Percentiles rank a stretch among this genome's conserved stretches.
These are phyloP conservation scores for Kryptopterus vitreolus DNA, from an alignment of 2,797 vertebrate species.

Conservation along the genomic window DNA sequence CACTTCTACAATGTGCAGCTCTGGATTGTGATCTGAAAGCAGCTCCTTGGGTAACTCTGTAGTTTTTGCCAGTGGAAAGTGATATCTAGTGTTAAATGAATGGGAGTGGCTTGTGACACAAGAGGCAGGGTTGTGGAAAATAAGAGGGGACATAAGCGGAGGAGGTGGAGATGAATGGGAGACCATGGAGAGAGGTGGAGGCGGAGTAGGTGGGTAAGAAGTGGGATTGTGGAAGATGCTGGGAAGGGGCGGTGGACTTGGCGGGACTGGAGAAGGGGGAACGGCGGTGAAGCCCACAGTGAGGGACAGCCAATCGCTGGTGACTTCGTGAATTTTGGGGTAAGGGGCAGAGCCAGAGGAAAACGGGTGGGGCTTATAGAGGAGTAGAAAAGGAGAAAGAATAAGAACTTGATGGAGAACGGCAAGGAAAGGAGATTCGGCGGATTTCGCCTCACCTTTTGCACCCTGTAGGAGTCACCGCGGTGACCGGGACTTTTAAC, in stretches of 20 bases:
- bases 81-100: conserved; percentile 46
- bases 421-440: not conserved
- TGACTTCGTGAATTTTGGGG: conserved; percentile 68
- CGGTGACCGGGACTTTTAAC: conserved; percentile 81
- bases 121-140: conserved; percentile 52
- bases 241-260: conserved; percentile 73
- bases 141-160: conserved; percentile 40
- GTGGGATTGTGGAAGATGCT: conserved; percentile 66
- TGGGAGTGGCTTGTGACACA: conserved; percentile 40
- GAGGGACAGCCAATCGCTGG: conserved; percentile 77
- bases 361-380: conserved; percentile 62
- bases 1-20: conserved; percentile 5
- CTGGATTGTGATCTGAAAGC: conserved; percentile 28
- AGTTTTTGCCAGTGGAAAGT: conserved; percentile 24
- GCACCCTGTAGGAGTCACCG: conserved; percentile 73
- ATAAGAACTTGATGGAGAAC: conserved; percentile 43
- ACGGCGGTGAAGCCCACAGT: conserved; percentile 66
- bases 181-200: conserved; percentile 47
- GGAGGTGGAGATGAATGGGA: conserved; percentile 50
- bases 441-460: conserved; percentile 17
- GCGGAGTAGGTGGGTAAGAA: conserved; percentile 53
- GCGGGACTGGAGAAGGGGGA: conserved; percentile 57
- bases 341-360: conserved; percentile 63
- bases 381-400: conserved; percentile 50
- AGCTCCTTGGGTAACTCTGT: conserved; percentile 36